A percentile compares a stretch with the other conserved stretches of the same genome.
Conservation (phyloP, 2,113 vertebrate genomes). For the Litocranius walleri region DNA sequence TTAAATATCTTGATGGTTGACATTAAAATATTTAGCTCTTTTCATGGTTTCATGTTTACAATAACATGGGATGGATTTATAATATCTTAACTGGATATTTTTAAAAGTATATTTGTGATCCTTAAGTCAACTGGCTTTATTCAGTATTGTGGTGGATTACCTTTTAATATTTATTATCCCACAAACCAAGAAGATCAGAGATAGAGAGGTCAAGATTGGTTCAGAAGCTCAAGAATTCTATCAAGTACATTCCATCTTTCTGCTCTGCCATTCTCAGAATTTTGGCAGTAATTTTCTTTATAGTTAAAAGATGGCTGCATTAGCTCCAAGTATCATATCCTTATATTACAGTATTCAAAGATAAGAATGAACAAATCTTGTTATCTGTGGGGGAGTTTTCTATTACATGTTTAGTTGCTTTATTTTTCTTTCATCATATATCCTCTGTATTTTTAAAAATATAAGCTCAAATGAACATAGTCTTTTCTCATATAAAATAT, state of each 20-base stretch:
- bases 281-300: background rate
- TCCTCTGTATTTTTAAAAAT: background rate
- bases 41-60: background rate
- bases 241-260: background rate
- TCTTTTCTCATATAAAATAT: background rate
- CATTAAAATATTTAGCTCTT: constrained; percentile 27
- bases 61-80: background rate
- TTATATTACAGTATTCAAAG: background rate
- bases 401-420: background rate
- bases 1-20: background rate
- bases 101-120: background rate
- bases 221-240: constrained; percentile 23
- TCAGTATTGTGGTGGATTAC: background rate
- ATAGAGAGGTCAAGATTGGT: background rate
- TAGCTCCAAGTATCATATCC: background rate
- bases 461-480: background rate
- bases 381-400: background rate
- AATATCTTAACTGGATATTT: background rate
- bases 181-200: background rate
- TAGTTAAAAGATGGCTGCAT: background rate
- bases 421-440: background rate
- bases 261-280: background rate
- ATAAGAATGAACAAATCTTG: background rate
- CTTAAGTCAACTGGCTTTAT: background rate
- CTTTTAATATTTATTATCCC: constrained; percentile 5